Evolutionary conservation across 1,140 invertebrate species (phyloP).

Genomic region (Homalodisca vitripennis): DNA sequence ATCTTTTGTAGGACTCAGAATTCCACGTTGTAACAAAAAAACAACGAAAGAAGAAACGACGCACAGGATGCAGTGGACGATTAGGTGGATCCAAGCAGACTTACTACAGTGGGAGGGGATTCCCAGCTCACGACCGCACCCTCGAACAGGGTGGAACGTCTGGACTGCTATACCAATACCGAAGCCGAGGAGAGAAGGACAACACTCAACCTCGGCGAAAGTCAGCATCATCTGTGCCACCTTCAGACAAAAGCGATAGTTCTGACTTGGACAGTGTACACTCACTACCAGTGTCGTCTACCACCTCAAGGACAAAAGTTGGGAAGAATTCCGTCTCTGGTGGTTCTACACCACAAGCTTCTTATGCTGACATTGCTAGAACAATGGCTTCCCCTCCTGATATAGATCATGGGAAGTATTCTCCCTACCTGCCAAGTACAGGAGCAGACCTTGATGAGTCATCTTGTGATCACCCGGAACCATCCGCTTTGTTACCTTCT

Average conservation of each 20-base stretch:
- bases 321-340: conserved; percentile 44
- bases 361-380: conserved; percentile 69
- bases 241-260: conserved; percentile 70
- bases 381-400: conserved; percentile 31
- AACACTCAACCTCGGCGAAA: conserved; percentile 47
- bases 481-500: neutral
- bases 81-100: neutral
- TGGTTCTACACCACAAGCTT: conserved; percentile 60
- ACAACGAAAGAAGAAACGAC: conserved; percentile 58
- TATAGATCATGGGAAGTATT: neutral
- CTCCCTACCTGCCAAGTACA: too few relatives aligned
- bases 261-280: conserved; percentile 70
- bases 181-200: conserved; percentile 36
- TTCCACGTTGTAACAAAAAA: conserved; percentile 72
- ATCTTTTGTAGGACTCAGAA: conserved; percentile 47
- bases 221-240: conserved; percentile 60
- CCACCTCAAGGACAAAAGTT: conserved; percentile 47
- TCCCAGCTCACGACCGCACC: conserved; percentile 14
- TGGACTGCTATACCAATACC: conserved; percentile 30
- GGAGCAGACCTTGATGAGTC: neutral
- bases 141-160: conserved; percentile 13
- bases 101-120: conserved; percentile 22
- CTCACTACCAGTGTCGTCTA: conserved; percentile 63
- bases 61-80: neutral
- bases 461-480: neutral